phyloP scores from a whole-genome alignment of 2,113 vertebrate species.

The Aptenodytes forsteri region DNA sequence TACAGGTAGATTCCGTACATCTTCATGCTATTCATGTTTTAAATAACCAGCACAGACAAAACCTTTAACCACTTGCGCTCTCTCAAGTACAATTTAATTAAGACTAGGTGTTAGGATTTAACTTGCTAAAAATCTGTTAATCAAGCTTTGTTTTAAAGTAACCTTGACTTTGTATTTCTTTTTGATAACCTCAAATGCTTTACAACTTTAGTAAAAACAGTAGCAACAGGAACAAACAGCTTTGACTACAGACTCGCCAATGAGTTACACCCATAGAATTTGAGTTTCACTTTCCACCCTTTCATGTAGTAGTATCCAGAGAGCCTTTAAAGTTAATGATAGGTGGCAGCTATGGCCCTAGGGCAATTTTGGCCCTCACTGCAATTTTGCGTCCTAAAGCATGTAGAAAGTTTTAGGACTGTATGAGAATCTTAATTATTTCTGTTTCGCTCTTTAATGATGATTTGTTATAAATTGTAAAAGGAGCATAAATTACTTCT shows the following conservation, averaged over 20 bases:
- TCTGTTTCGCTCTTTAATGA: neutral
- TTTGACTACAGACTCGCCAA: neutral
- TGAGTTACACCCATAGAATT: neutral
- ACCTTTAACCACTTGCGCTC: neutral
- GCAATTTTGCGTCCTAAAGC: neutral
- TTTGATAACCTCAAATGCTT: neutral
- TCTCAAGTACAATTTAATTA: neutral
- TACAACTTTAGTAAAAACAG: neutral
- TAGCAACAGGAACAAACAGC: neutral
- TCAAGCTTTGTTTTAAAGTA: neutral
- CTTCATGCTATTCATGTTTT: neutral
- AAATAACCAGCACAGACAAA: neutral
- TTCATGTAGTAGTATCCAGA: neutral
- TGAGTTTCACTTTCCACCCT: neutral
- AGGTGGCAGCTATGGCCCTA: neutral
- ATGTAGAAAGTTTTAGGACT: neutral
- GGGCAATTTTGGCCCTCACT: neutral
- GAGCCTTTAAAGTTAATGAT: neutral
- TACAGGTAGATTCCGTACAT: neutral
- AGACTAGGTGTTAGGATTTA: neutral
- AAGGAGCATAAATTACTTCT: neutral
- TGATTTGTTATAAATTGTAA: neutral
- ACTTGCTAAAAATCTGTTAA: neutral
- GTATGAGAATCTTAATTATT: neutral
- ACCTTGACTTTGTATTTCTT: neutral